Percentiles rank a stretch among this genome's conserved stretches.
Evolutionary conservation across 2,888 invertebrate species (phyloP).

Genomic region (Tanytarsus gracilentus): DNA sequence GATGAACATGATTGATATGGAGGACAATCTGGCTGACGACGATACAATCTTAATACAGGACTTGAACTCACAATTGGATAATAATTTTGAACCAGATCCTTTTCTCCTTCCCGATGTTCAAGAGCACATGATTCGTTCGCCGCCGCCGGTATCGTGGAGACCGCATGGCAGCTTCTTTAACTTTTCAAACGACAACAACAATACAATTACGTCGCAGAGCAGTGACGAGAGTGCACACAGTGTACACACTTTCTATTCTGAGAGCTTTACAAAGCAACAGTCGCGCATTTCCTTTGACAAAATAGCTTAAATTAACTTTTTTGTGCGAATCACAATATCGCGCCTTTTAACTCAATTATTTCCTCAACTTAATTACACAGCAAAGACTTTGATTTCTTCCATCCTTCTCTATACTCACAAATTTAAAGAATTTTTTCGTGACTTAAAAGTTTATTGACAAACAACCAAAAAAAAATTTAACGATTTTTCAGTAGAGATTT

Average conservation of each 20-base stretch:
- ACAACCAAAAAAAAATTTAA: no score
- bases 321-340: no score
- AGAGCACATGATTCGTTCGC: slow-evolving; percentile 72
- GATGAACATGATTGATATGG: slow-evolving; percentile 26
- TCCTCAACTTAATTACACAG: no score
- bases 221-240: slow-evolving; percentile 28
- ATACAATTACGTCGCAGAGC: slow-evolving; percentile 29
- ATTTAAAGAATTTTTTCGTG: no score
- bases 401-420: no score
- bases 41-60: slow-evolving; percentile 24
- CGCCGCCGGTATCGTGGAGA: slow-evolving; percentile 71
- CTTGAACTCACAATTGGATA: slow-evolving; percentile 22
- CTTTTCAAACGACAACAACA: slow-evolving; percentile 29
- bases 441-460: no score
- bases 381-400: no score
- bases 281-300: slow-evolving; percentile 24
- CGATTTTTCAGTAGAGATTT: no score
- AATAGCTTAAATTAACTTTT: neutral
- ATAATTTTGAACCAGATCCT: slow-evolving; percentile 47
- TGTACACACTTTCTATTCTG: slow-evolving; percentile 14
- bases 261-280: slow-evolving; percentile 18
- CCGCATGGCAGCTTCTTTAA: slow-evolving; percentile 32
- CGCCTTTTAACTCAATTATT: no score
- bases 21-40: slow-evolving; percentile 19
- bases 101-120: slow-evolving; percentile 68